Evolutionary conservation across 2,797 vertebrate genomes (phyloP).

Genomic region (Hyperoplus lanceolatus): DNA sequence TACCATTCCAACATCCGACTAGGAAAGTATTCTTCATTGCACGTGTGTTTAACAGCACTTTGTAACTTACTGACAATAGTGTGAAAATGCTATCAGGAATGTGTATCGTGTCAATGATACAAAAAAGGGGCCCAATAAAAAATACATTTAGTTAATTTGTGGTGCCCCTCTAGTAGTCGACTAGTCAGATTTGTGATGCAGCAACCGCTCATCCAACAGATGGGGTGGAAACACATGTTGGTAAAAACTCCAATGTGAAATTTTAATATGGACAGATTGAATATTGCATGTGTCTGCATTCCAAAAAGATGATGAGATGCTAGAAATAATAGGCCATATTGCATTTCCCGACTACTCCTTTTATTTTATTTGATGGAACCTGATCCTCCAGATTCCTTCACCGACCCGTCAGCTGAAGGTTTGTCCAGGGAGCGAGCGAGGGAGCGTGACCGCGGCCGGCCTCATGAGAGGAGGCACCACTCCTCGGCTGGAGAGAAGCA

Average conservation of each 20-base stretch:
- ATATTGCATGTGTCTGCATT: not conserved
- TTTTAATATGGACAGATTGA: not conserved
- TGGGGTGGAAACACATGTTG: not conserved
- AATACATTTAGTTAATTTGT: not conserved
- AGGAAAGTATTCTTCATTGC: too few relatives aligned
- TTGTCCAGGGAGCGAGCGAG: constrained; percentile 84
- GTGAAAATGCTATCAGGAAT: not conserved
- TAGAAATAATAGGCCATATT: not conserved
- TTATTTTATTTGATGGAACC: not conserved
- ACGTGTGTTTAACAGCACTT: too few relatives aligned
- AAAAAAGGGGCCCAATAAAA: not conserved
- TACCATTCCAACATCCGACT: too few relatives aligned
- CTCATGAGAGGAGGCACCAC: constrained; percentile 94
- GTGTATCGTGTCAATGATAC: too few relatives aligned
- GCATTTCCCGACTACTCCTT: not conserved
- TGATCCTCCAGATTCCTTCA: constrained; percentile 45
- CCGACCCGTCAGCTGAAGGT: constrained; percentile 73
- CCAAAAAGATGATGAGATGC: not conserved
- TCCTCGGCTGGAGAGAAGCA: constrained; percentile 94
- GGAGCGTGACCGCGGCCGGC: constrained; percentile 92
- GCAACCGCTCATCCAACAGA: not conserved
- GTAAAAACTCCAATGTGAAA: not conserved
- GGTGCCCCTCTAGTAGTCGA: not conserved
- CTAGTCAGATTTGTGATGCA: not conserved
- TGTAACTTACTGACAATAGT: too few relatives aligned